Conservation (phyloP, 2,113 vertebrate species). For the Xenotilapia leptura region DNA sequence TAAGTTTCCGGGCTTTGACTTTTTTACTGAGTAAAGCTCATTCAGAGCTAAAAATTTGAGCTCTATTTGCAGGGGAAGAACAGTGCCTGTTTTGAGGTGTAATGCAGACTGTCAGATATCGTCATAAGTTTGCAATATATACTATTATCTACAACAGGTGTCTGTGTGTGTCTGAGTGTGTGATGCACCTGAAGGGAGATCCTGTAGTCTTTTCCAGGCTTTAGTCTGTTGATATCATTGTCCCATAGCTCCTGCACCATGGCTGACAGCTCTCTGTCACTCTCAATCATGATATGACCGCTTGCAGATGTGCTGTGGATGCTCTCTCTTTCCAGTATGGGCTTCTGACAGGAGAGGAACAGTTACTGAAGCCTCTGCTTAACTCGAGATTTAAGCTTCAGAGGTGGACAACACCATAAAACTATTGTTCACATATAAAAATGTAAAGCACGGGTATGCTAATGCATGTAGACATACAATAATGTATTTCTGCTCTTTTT, state of each 20-base stretch:
- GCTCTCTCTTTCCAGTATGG: background rate
- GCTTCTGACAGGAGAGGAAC: background rate
- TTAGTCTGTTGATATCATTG: slow-evolving; percentile 71
- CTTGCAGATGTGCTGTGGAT: background rate
- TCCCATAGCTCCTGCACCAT: slow-evolving; percentile 76
- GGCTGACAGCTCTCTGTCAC: slow-evolving; percentile 66
- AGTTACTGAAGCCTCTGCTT: background rate
- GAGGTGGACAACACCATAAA: background rate
- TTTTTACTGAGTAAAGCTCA: background rate
- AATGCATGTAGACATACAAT: background rate
- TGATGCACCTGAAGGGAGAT: slow-evolving; percentile 72
- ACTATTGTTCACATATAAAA: background rate
- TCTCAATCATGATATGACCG: slow-evolving; percentile 58
- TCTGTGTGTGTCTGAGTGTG: background rate
- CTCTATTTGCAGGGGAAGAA: background rate
- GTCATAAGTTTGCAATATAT: background rate
- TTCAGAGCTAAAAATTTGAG: background rate
- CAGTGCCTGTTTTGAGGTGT: background rate
- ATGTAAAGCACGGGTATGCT: background rate
- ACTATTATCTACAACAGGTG: background rate
- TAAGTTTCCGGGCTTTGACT: background rate
- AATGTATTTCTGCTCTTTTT: background rate
- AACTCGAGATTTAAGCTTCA: background rate
- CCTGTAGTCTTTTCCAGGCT: slow-evolving; percentile 74
- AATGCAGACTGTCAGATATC: background rate